Percentiles rank a stretch among this genome's conserved stretches.
phyloP scores from a whole-genome alignment of 1,140 invertebrate species.

The Drosophila tropicalis region DNA sequence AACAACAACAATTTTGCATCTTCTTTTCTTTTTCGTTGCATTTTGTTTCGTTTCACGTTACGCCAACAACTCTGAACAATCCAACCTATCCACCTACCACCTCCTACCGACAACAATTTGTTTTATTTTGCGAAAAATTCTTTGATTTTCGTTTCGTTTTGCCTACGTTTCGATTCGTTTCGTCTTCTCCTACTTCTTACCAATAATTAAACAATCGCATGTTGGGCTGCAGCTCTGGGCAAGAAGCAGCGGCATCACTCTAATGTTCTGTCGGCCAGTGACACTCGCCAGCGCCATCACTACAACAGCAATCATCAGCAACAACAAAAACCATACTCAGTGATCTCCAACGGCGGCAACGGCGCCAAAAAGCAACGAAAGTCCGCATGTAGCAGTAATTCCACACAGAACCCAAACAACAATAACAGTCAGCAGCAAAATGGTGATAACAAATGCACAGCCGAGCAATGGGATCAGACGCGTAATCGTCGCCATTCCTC shows the following conservation, averaged over 20 bases:
- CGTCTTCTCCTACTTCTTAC: conserved; percentile 17
- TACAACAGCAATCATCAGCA: conserved; percentile 42
- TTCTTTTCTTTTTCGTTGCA: conserved; percentile 67
- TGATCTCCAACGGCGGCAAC: conserved; percentile 64
- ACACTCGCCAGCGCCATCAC: conserved; percentile 52
- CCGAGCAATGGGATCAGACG: conserved; percentile 37
- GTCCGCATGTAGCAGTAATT: conserved; percentile 44
- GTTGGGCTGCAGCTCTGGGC: conserved; percentile 47
- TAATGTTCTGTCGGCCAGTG: conserved; percentile 38
- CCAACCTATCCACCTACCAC: conserved; percentile 21
- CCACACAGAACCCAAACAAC: conserved; percentile 43
- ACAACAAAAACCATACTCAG: conserved; percentile 48
- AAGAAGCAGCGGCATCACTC: conserved; percentile 43
- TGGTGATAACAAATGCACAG: conserved; percentile 45
- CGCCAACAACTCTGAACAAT: conserved; percentile 30
- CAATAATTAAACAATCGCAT: not conserved
- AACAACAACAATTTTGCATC: conserved; percentile 83
- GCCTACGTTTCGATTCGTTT: conserved; percentile 44
- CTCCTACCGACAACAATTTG: conserved; percentile 49
- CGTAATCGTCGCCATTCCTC: conserved; percentile 62
- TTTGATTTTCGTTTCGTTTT: conserved; percentile 33
- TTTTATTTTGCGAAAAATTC: conserved; percentile 60
- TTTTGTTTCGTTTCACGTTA: conserved; percentile 47
- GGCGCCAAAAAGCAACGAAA: conserved; percentile 64
- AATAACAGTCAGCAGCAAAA: conserved; percentile 50